phyloP scores from a whole-genome alignment of 2,888 invertebrate genomes.

The Philaethria dido region DNA sequence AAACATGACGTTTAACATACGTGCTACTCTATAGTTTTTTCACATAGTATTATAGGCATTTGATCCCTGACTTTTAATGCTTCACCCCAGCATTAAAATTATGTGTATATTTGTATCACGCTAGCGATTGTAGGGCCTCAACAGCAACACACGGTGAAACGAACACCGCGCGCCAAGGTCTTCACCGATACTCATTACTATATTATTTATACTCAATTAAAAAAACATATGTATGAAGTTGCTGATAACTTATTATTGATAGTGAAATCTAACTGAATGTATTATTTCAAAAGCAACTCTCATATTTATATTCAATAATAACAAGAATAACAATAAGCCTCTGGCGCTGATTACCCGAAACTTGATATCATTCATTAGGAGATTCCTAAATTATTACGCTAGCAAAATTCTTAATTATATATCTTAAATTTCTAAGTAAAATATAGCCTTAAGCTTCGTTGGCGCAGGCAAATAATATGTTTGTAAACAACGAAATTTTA shows the following conservation, averaged over 20 bases:
- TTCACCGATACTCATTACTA: slow-evolving; percentile 56
- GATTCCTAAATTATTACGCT: slow-evolving; percentile 81
- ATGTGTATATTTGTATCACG: slow-evolving; percentile 84
- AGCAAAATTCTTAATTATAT: slow-evolving; percentile 83
- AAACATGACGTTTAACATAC: background rate
- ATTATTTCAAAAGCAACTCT: slow-evolving; percentile 22
- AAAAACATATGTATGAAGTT: background rate
- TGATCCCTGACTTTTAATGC: slow-evolving; percentile 85
- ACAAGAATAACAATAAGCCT: slow-evolving; percentile 72
- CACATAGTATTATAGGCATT: slow-evolving; percentile 77
- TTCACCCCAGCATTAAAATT: slow-evolving; percentile 83
- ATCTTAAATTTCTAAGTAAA: slow-evolving; percentile 83
- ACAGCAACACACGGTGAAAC: slow-evolving; percentile 63
- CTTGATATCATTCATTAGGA: slow-evolving; percentile 81
- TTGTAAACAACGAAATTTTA: slow-evolving; percentile 77
- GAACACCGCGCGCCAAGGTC: slow-evolving; percentile 73
- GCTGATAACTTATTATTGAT: background rate
- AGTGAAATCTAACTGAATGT: background rate
- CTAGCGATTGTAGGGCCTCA: slow-evolving; percentile 82
- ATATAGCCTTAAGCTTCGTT: slow-evolving; percentile 74
- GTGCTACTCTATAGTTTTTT: slow-evolving; percentile 47
- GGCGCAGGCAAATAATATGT: slow-evolving; percentile 81
- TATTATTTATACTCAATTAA: slow-evolving; percentile 39
- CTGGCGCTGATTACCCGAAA: slow-evolving; percentile 80
- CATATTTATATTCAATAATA: slow-evolving; percentile 54